Conservation (phyloP, 2,888 invertebrate genomes). For the Leptinotarsa peninsularis region DNA sequence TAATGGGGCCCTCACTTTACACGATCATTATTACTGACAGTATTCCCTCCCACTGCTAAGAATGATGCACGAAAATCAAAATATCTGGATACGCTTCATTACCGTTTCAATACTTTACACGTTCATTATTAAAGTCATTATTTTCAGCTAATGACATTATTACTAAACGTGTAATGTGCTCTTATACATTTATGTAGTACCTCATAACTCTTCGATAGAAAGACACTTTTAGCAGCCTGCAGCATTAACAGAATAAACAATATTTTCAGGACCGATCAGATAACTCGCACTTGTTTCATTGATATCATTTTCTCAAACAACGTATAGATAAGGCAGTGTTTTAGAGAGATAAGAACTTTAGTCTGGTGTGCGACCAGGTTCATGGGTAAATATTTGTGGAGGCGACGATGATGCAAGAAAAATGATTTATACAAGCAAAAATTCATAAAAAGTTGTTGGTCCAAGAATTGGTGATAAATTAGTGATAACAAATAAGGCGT, state of each 20-base stretch:
- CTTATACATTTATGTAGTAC: conserved; percentile 11
- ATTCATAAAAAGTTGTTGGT: too few species aligned
- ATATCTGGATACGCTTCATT: too few species aligned
- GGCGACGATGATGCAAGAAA: conserved; percentile 7
- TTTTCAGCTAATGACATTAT: too few species aligned
- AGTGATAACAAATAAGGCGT: too few species aligned
- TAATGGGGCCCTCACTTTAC: too few species aligned
- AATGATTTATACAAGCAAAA: background rate
- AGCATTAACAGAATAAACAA: conserved; percentile 32
- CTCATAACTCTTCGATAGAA: conserved; percentile 34
- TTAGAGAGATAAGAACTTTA: conserved; percentile 2
- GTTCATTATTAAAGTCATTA: too few species aligned
- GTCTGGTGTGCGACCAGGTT: background rate
- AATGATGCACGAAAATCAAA: too few species aligned
- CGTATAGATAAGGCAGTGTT: conserved; percentile 12
- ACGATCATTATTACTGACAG: too few species aligned
- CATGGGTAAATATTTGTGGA: background rate
- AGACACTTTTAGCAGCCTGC: conserved; percentile 38
- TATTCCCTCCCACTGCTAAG: too few species aligned
- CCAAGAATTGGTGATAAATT: too few species aligned
- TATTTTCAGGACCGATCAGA: conserved; percentile 34
- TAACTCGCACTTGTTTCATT: conserved; percentile 29
- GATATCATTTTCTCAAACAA: conserved; percentile 19
- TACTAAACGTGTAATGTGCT: too few species aligned
- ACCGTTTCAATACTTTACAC: too few species aligned